Conservation (phyloP, 2,113 vertebrate species). For the Ailuropoda melanoleuca region DNA sequence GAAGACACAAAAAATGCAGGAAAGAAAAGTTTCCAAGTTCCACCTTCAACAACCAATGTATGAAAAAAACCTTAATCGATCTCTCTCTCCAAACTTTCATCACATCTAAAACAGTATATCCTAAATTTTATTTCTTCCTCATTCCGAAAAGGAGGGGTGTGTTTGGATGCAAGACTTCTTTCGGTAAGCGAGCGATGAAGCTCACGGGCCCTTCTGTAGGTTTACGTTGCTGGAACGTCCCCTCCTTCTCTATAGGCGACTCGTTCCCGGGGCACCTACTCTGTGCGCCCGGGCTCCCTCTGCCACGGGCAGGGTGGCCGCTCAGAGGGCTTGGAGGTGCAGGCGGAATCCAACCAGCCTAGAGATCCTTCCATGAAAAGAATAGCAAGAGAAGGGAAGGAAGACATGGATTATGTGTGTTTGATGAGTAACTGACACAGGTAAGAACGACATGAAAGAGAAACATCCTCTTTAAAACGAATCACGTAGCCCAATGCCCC, state of each 20-base stretch:
- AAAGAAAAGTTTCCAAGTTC: conserved; percentile 44
- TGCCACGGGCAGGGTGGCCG: neutral
- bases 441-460: neutral
- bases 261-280: neutral
- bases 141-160: neutral
- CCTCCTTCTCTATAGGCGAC: neutral
- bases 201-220: neutral
- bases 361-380: neutral
- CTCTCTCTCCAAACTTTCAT: neutral
- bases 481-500: neutral
- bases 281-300: neutral
- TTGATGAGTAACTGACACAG: neutral
- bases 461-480: neutral
- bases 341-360: neutral
- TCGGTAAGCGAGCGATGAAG: neutral
- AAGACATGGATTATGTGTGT: neutral
- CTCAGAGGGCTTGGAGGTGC: neutral
- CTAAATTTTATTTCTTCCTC: neutral
- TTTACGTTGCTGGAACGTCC: neutral
- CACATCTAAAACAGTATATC: neutral
- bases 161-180: neutral
- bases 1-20: conserved; percentile 78
- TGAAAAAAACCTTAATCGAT: neutral
- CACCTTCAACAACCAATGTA: conserved; percentile 79
- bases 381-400: neutral